Evolutionary conservation across 1,140 invertebrate genomes (phyloP).

Genomic region (roundworm (Caenorhabditis elegans)): WBcel235 BX284605.5:11964501-11965000

Average conservation of each 20-base stretch:
- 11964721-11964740: constrained; percentile 40
- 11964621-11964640: too few species aligned
- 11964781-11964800: constrained; percentile 25
- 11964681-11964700: too few species aligned
- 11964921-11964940: too few species aligned
- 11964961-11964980: constrained; percentile 21
- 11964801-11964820: constrained; percentile 30
- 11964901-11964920: background rate
- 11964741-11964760: constrained; percentile 52
- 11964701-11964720: constrained; percentile 32
- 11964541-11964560: too few species aligned
- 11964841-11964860: background rate
- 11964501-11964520: too few species aligned
- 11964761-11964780: constrained; percentile 11
- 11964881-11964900: background rate
- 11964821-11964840: background rate
- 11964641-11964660: too few species aligned
- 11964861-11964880: background rate
- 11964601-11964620: too few species aligned
- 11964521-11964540: too few species aligned
- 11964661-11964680: too few species aligned
- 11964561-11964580: too few species aligned
- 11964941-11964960: background rate
- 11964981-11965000: background rate
- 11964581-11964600: too few species aligned